A percentile compares a stretch with the other conserved stretches of the same genome.
Evolutionary conservation across 92 coral and sea anemone species (phyloP).

Genomic region (Actinostola sp.): DNA sequence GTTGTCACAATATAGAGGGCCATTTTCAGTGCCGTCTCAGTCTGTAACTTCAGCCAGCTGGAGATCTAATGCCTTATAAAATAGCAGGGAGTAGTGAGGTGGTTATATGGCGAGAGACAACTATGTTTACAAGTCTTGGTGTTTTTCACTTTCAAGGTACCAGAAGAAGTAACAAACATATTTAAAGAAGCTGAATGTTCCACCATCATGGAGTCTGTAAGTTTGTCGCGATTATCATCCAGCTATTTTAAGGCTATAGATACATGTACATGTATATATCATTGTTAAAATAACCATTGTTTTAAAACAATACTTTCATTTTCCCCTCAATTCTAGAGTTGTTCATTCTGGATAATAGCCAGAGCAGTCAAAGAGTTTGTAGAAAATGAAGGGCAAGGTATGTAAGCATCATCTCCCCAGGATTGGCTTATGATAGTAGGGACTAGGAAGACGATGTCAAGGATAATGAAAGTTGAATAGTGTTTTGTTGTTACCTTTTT

Average conservation of each 20-base stretch:
- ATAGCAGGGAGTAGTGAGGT: too few relatives aligned
- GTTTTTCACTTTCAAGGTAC: constrained; percentile 66
- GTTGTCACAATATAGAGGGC: too few relatives aligned
- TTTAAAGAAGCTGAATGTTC: constrained; percentile 73
- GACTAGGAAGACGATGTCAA: too few relatives aligned
- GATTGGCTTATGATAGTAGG: too few relatives aligned
- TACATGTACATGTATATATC: too few relatives aligned
- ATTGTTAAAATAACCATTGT: background rate
- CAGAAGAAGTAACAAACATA: constrained; percentile 72
- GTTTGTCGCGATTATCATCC: constrained; percentile 19
- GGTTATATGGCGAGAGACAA: too few relatives aligned
- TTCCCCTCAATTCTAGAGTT: constrained; percentile 51
- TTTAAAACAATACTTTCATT: background rate
- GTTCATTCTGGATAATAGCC: constrained; percentile 93
- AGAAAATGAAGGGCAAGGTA: constrained; percentile 91
- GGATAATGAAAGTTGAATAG: too few relatives aligned
- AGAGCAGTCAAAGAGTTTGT: constrained; percentile 90
- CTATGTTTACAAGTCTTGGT: too few relatives aligned
- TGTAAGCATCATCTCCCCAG: background rate
- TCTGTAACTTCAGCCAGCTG: too few relatives aligned
- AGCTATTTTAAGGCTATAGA: background rate
- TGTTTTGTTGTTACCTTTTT: too few relatives aligned
- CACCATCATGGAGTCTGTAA: constrained; percentile 69
- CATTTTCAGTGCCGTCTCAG: too few relatives aligned
- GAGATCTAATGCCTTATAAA: too few relatives aligned